A percentile compares a stretch with the other conserved stretches of the same genome.
Conservation (phyloP, 2,113 vertebrate genomes). For the Pedetes capensis region DNA sequence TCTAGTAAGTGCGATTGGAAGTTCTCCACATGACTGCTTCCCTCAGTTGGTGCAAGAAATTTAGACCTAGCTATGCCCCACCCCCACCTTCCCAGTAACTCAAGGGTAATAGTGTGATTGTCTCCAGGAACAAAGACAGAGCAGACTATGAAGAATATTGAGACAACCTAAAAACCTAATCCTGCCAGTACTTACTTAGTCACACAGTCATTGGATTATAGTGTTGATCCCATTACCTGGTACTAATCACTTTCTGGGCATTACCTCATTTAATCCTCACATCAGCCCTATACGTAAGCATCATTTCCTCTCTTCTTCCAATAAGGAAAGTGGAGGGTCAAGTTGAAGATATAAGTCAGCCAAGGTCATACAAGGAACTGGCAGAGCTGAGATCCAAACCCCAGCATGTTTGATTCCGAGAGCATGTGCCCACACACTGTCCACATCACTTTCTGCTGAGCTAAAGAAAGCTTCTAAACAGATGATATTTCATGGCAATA, state of each 20-base stretch:
- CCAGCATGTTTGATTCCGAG: background rate
- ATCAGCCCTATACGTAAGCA: background rate
- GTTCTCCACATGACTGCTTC: conserved; percentile 59
- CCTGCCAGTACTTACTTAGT: background rate
- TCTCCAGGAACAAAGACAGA: background rate
- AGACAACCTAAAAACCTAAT: background rate
- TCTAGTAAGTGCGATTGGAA: conserved; percentile 55
- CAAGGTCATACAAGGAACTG: background rate
- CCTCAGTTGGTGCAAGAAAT: conserved; percentile 42
- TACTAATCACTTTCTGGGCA: background rate
- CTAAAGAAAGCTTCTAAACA: background rate
- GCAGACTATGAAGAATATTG: background rate
- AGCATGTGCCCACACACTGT: background rate
- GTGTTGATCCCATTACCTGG: background rate
- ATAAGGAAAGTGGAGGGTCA: conserved; percentile 11
- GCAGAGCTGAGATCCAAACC: background rate
- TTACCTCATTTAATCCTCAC: background rate
- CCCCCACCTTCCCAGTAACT: background rate
- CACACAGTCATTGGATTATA: background rate
- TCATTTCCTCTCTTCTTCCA: background rate
- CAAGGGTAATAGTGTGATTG: background rate
- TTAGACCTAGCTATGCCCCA: conserved; percentile 6
- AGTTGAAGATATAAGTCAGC: background rate
- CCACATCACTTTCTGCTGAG: background rate
- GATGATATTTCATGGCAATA: background rate